Evolutionary conservation across 35 echinoderm and acorn worm species (phyloP).

Genomic region (Heliocidaris tuberculata): DNA sequence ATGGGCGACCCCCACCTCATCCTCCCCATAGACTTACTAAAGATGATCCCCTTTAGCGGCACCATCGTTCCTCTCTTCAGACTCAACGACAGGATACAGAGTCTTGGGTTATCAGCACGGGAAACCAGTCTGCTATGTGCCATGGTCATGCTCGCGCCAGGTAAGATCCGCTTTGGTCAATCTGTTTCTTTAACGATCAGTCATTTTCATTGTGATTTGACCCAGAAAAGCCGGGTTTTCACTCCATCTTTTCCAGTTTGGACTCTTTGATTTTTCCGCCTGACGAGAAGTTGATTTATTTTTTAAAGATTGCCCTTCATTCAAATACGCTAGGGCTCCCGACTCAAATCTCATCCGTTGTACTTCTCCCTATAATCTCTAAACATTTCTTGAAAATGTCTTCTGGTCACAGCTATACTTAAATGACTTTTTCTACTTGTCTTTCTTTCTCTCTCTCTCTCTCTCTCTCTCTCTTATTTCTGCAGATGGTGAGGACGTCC

Average conservation of each 20-base stretch:
- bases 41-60: conserved; percentile 15
- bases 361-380: too few relatives aligned
- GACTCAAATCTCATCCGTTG: too few relatives aligned
- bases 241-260: too few relatives aligned
- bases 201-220: too few relatives aligned
- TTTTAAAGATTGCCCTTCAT: too few relatives aligned
- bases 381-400: too few relatives aligned
- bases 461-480: background rate
- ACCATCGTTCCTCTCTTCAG: conserved; percentile 33
- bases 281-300: too few relatives aligned
- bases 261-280: too few relatives aligned
- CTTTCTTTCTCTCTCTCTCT: background rate
- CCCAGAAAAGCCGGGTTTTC: too few relatives aligned
- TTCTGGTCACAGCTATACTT: too few relatives aligned
- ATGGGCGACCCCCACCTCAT: conserved; percentile 32
- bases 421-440: too few relatives aligned
- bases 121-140: conserved; percentile 42
- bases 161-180: background rate
- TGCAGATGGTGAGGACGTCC: conserved; percentile 7
- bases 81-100: conserved; percentile 21
- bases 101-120: background rate
- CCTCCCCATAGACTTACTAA: conserved; percentile 3
- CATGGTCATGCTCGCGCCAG: conserved; percentile 21
- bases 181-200: background rate
- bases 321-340: too few relatives aligned